Conservation (phyloP, 2,888 invertebrate genomes). For the Unio delphinus region DNA sequence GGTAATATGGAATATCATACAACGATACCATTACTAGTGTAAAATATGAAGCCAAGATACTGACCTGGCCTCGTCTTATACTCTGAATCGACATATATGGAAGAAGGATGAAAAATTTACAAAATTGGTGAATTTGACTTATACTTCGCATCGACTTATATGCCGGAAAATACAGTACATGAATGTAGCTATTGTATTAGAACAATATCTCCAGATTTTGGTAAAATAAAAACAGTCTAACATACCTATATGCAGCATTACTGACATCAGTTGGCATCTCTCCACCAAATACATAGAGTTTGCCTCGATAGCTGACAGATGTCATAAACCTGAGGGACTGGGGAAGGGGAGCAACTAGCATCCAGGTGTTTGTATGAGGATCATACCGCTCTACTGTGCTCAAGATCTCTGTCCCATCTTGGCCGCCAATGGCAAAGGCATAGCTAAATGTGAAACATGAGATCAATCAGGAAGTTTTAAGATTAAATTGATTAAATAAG, state of each 20-base stretch:
- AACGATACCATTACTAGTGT: too few relatives aligned
- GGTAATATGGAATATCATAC: too few relatives aligned
- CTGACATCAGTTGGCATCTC: constrained; percentile 56
- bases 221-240: too few relatives aligned
- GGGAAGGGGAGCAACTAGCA: constrained; percentile 65
- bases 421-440: constrained; percentile 75
- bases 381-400: constrained; percentile 74
- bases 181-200: too few relatives aligned
- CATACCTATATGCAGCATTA: constrained; percentile 52
- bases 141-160: too few relatives aligned
- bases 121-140: too few relatives aligned
- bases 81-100: too few relatives aligned
- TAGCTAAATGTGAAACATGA: constrained; percentile 39
- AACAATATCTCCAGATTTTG: too few relatives aligned
- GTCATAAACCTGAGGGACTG: constrained; percentile 62
- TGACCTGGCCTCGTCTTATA: too few relatives aligned
- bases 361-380: constrained; percentile 72
- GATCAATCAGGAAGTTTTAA: not conserved
- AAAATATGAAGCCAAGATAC: too few relatives aligned
- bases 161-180: too few relatives aligned
- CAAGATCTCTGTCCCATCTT: constrained; percentile 72
- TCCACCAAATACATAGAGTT: constrained; percentile 67
- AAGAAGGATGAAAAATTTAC: too few relatives aligned
- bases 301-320: constrained; percentile 61
- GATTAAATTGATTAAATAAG: not conserved